These are phyloP conservation scores for Periophthalmodon schlosseri DNA, from an alignment of 2,113 vertebrate genomes.

Conservation along the genomic window DNA sequence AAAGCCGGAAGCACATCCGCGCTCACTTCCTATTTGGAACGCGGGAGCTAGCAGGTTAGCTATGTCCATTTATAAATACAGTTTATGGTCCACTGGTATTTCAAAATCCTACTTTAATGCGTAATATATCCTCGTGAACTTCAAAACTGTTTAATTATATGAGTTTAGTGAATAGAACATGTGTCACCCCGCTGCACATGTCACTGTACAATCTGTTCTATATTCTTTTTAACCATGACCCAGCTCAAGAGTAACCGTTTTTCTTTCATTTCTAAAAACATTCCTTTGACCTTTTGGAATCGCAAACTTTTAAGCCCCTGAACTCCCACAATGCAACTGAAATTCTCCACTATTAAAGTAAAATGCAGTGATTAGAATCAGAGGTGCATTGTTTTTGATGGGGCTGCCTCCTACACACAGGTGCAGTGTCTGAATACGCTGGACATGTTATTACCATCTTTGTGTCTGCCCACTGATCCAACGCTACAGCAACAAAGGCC, in stretches of 20 bases:
- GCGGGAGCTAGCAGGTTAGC: no score
- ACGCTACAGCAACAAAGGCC: neutral
- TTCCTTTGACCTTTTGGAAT: neutral
- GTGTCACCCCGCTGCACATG: neutral
- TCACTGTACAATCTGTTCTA: neutral
- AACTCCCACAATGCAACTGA: neutral
- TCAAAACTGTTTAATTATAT: neutral
- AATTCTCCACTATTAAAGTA: neutral
- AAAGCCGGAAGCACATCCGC: no score
- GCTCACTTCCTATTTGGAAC: no score
- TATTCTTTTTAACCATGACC: neutral
- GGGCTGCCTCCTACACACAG: neutral
- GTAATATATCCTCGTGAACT: neutral
- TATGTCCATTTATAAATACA: no score
- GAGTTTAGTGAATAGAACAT: no score
- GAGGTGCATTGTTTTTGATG: neutral
- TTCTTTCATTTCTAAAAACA: neutral
- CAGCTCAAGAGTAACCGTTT: neutral
- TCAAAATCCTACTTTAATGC: neutral
- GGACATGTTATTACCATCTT: neutral
- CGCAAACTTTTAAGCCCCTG: neutral
- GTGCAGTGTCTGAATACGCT: neutral
- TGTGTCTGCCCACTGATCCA: neutral
- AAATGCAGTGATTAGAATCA: slow-evolving; percentile 1
- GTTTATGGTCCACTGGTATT: neutral